phyloP scores from a whole-genome alignment of 2,888 invertebrate genomes.

The Plebejus melissa region DNA sequence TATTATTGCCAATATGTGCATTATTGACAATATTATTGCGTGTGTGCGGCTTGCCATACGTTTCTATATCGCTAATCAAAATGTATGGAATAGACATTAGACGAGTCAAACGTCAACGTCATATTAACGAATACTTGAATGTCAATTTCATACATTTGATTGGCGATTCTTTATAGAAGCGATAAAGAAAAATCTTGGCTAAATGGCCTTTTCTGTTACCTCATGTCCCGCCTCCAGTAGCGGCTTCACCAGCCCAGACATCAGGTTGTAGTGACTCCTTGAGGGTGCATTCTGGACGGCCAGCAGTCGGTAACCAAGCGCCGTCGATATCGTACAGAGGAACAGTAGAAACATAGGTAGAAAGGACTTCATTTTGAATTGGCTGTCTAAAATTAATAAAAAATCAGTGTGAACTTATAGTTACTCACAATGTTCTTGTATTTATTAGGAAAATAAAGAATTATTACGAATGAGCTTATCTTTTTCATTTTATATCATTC shows the following conservation, averaged over 20 bases:
- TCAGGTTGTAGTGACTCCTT: constrained; percentile 49
- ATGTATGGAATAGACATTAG: too few species aligned
- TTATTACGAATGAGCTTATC: too few species aligned
- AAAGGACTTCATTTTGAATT: constrained; percentile 29
- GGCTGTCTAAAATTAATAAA: not conserved
- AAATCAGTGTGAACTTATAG: not conserved
- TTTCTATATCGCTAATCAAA: too few species aligned
- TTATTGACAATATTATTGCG: too few species aligned
- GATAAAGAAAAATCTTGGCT: too few species aligned
- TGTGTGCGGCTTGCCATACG: too few species aligned
- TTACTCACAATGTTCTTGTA: not conserved
- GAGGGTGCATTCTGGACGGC: constrained; percentile 47
- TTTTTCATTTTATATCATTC: too few species aligned
- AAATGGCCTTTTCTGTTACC: constrained; percentile 37
- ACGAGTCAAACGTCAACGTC: too few species aligned
- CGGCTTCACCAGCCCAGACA: constrained; percentile 48
- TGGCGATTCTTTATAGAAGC: too few species aligned
- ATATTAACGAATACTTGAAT: too few species aligned
- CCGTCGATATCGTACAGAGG: constrained; percentile 29
- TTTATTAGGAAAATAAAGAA: not conserved
- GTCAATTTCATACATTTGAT: too few species aligned
- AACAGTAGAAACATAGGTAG: constrained; percentile 30
- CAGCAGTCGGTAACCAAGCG: constrained; percentile 45
- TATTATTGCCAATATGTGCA: too few species aligned
- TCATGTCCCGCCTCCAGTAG: constrained; percentile 51